These are phyloP conservation scores for Phyllotreta cruciferae DNA, from an alignment of 2,888 invertebrate species.

Conservation along the genomic window DNA sequence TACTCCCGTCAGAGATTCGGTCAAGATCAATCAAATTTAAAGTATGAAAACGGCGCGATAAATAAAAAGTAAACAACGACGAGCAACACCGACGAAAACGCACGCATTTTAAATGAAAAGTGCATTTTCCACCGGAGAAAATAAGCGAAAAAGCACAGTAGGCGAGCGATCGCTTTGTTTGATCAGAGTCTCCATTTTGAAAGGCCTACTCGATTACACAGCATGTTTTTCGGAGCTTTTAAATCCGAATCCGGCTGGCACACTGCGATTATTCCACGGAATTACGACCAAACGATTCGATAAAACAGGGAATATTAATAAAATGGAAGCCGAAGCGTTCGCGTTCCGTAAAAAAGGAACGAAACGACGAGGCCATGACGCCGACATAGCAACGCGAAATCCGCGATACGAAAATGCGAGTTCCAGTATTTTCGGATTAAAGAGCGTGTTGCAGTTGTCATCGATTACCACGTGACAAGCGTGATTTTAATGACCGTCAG, in stretches of 20 bases:
- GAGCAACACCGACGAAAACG: slow-evolving; percentile 36
- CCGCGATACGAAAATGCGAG: slow-evolving; percentile 64
- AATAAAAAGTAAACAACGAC: slow-evolving; percentile 48
- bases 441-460: slow-evolving; percentile 63
- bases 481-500: slow-evolving; percentile 73
- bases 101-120: slow-evolving; percentile 31
- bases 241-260: no score
- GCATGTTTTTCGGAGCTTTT: slow-evolving; percentile 35
- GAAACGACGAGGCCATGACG: slow-evolving; percentile 53
- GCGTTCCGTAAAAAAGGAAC: slow-evolving; percentile 11
- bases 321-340: slow-evolving; percentile 31
- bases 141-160: no score
- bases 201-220: slow-evolving; percentile 55
- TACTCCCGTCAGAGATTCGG: slow-evolving; percentile 41
- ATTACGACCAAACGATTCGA: slow-evolving; percentile 13
- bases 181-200: slow-evolving; percentile 70
- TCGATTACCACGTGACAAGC: slow-evolving; percentile 74
- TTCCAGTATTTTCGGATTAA: slow-evolving; percentile 44
- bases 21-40: slow-evolving; percentile 51
- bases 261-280: slow-evolving; percentile 14
- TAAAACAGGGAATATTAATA: slow-evolving; percentile 2
- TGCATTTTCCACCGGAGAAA: no score
- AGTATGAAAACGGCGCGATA: slow-evolving; percentile 52
- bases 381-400: slow-evolving; percentile 44
- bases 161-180: slow-evolving; percentile 54